Conservation (phyloP, 2,113 vertebrate species). For the Thermophis baileyi region DNA sequence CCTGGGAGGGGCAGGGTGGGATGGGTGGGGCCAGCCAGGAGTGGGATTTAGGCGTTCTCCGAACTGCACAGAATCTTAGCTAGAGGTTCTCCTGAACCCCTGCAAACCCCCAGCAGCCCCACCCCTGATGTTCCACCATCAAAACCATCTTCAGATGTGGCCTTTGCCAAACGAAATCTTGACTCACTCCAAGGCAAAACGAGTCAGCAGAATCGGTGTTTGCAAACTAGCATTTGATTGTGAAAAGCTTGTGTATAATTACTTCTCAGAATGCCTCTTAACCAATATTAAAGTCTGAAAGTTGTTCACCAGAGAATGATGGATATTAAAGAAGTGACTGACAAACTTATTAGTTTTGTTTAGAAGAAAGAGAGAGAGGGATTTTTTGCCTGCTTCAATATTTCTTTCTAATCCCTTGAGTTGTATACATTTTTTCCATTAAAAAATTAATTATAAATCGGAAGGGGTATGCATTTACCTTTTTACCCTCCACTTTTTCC, state of each 20-base stretch:
- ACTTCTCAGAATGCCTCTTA: constrained; percentile 60
- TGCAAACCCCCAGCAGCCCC: no score
- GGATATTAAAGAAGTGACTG: constrained; percentile 68
- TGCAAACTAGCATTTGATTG: constrained; percentile 52
- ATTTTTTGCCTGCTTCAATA: constrained; percentile 40
- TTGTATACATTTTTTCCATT: constrained; percentile 3
- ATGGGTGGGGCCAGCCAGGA: no score
- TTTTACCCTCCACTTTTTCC: no score
- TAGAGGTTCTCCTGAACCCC: no score
- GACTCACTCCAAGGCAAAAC: not conserved
- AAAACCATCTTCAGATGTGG: constrained; percentile 56
- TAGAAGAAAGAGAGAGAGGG: constrained; percentile 34
- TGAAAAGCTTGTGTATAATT: constrained; percentile 62
- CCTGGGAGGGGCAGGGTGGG: no score
- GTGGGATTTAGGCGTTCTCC: no score
- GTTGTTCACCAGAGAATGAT: constrained; percentile 66
- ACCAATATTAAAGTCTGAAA: constrained; percentile 64
- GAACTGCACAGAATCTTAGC: no score
- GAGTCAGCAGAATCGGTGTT: constrained; percentile 41
- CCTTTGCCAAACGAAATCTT: constrained; percentile 57
- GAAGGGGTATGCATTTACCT: not conserved
- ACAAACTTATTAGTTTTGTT: constrained; percentile 65
- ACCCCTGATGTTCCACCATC: not conserved
- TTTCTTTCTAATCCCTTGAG: constrained; percentile 36
- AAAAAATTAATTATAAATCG: not conserved